phyloP scores from a whole-genome alignment of 2,797 vertebrate genomes.

The Calcarius lapponicus region DNA sequence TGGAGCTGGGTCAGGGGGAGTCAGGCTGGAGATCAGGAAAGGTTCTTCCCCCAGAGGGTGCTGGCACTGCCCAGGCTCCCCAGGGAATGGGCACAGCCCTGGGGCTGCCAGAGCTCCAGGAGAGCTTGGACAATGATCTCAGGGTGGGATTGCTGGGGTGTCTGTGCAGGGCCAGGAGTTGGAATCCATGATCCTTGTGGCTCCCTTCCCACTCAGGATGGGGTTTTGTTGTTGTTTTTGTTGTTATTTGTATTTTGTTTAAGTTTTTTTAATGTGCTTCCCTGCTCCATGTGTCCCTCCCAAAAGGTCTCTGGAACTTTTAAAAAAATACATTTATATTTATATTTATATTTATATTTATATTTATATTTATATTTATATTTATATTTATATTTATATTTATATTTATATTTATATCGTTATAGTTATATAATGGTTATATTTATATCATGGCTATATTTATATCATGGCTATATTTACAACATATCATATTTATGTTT shows the following conservation, averaged over 20 bases:
- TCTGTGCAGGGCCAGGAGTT: neutral
- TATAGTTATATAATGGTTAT: too few relatives aligned
- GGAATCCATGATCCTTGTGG: neutral
- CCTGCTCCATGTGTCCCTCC: accelerated
- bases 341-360: too few relatives aligned
- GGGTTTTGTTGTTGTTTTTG: neutral
- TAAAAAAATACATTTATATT: neutral
- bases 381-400: neutral
- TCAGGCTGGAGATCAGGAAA: accelerated
- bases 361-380: too few relatives aligned
- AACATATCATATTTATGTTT: neutral
- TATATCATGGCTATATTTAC: neutral
- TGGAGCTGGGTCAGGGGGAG: neutral
- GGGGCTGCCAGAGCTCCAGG: neutral
- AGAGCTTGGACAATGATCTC: accelerated
- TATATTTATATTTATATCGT: too few relatives aligned
- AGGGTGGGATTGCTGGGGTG: neutral
- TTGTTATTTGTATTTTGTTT: neutral
- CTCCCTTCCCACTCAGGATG: neutral
- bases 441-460: too few relatives aligned
- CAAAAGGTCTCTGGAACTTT: neutral
- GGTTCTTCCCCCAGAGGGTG: neutral
- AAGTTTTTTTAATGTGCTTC: neutral
- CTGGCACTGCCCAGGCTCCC: neutral
- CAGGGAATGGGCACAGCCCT: neutral